Evolutionary conservation across 2,113 vertebrate genomes (phyloP), one percentile per base, ranked within the genome.

Genomic region (Malaclemys terrapin): DNA sequence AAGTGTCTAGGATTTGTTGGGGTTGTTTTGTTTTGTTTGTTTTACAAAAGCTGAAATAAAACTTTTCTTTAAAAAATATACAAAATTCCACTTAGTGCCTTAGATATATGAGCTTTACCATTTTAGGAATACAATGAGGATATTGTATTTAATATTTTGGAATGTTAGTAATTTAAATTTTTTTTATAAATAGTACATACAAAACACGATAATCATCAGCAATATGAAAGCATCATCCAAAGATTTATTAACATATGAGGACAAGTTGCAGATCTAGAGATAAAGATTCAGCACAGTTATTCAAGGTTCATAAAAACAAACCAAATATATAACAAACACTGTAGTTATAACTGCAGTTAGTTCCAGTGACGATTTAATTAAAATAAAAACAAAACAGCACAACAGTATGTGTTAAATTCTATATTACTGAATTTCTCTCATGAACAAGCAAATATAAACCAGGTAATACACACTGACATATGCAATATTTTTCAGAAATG

Each of bases 51-150:
- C 88, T 88, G 22, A 75, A 94, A 90, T 17, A 3, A 82, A 25
- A 91, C 31, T 47, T 89, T 65, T 57, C 91, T 91, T 87, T 83
- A 31, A 88, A 45, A 90, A 19, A 22, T 49, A 75, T 49, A 88
- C 31, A 69, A 82, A n/a, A 47, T 6, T n/a, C 31, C n/a, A 3
- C 49, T 49, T 16, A 65, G 29, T 5, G 56, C 82, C 38, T 42
- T 20, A 52, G 10, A 47, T 24, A 10, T 29, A n/a, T 49, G 14
- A 80, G 27, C 35, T 17, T 75, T 85, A 59, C 47, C 87, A 5
- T 17, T 88, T 31, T 20, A 88, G 42, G 6, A 80, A 35, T 83
- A 76, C 17, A 91, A 54, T 2, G 17, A n/a, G 5, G 62, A 82
- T 82, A 50, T 0, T 52, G 12, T 0, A 16, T 35, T 90, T 84